These are phyloP conservation scores for Eretmocerus hayati DNA, from an alignment of 2,888 invertebrate species.

Conservation along the genomic window DNA sequence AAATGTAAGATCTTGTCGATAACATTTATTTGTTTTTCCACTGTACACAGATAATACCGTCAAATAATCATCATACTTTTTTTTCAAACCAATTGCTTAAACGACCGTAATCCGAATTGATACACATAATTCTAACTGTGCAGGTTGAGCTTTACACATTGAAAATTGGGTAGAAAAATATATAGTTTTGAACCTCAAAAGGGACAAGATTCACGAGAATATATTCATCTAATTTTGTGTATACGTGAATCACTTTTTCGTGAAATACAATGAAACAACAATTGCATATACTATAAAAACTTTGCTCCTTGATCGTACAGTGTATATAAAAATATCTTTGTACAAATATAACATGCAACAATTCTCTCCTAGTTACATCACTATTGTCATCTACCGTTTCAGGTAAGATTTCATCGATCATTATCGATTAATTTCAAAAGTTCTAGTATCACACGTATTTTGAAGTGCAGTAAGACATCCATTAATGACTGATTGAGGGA, in stretches of 20 bases:
- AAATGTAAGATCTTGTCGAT: too few species aligned
- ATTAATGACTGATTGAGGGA: conserved; percentile 3
- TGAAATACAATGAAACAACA: conserved; percentile 8
- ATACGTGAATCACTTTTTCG: conserved; percentile 19
- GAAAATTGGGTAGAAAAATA: conserved; percentile 8
- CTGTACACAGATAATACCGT: too few species aligned
- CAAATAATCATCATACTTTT: too few species aligned
- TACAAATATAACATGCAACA: conserved; percentile 10
- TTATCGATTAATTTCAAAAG: conserved; percentile 1
- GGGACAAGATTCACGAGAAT: conserved; percentile 13
- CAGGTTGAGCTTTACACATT: background rate
- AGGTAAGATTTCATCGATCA: background rate
- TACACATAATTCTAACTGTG: background rate
- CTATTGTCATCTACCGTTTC: conserved; percentile 19
- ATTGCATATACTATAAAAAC: conserved; percentile 19
- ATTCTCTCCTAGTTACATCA: background rate
- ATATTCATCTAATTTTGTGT: conserved; percentile 7
- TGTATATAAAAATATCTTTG: conserved; percentile 15
- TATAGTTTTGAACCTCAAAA: background rate
- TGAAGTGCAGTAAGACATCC: background rate
- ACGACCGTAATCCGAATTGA: too few species aligned
- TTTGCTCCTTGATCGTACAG: conserved; percentile 13
- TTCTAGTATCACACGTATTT: conserved; percentile 3
- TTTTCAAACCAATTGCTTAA: too few species aligned
- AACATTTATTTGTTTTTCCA: too few species aligned